Conservation (phyloP, 2,113 vertebrate genomes). For the Lanius collurio region DNA sequence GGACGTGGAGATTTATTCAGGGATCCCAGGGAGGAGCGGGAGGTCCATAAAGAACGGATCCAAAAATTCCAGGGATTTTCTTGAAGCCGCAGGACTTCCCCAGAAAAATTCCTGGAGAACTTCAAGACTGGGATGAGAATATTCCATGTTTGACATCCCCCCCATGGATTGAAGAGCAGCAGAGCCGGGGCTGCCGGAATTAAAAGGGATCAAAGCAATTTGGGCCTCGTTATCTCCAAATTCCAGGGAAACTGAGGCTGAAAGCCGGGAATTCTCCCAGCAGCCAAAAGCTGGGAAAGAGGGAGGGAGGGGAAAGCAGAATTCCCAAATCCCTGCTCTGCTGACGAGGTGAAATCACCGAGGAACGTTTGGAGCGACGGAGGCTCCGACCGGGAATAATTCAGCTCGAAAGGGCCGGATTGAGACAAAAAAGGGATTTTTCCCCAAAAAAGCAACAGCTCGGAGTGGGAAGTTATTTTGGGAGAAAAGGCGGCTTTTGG, state of each 20-base stretch:
- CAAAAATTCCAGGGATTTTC: not conserved
- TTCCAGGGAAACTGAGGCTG: slow-evolving; percentile 52
- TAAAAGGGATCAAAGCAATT: slow-evolving; percentile 3
- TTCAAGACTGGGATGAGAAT: not conserved
- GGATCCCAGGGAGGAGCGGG: accelerated
- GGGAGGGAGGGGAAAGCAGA: not conserved
- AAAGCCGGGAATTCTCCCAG: not conserved
- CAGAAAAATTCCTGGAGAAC: not conserved
- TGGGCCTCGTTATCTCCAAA: not conserved
- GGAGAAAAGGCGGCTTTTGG: not conserved
- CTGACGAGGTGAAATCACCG: not conserved
- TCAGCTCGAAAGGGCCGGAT: not conserved
- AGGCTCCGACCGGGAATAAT: not conserved
- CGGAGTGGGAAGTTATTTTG: not conserved
- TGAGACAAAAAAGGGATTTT: not conserved
- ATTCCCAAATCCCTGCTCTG: slow-evolving; percentile 13
- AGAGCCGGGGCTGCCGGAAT: not conserved
- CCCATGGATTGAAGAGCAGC: not conserved
- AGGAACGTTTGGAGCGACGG: accelerated
- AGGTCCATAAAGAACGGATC: accelerated
- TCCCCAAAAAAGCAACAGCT: not conserved
- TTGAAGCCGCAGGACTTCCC: not conserved
- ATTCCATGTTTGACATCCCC: not conserved
- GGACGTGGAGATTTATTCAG: not conserved
- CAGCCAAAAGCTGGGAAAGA: not conserved